Base-by-base conservation (phyloP, 2,888 invertebrate genomes). In the Ichneumon xanthorius region DNA sequence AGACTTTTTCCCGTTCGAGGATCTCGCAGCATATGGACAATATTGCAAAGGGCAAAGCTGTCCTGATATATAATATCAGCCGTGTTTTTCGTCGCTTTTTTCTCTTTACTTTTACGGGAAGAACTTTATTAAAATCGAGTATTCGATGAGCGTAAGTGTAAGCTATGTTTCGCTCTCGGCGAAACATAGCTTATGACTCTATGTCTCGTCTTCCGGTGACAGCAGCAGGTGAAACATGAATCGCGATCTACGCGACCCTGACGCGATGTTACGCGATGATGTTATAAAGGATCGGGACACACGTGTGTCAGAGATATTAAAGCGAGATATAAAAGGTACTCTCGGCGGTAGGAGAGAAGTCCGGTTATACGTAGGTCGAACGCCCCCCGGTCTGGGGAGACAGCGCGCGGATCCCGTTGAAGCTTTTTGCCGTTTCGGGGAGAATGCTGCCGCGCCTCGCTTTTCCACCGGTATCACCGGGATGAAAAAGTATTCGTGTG, bases 401-500 rank as follows among this genome's bases (percentile, higher is more conserved):
- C 61, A 30, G 26, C 30, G 70, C 75, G 40, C 55, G 78, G 82
- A 82, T 82, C 78, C 79, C 76, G 75, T 72, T 71, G 82, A 76
- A 80, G 58, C 76, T 73, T 82, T 85, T 85, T 85, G 79, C 65
- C 75, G 67, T n/a, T 53, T 75, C 81, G 68, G 2, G 50, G 70
- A 61, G 70, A 81, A 85, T 78, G 79, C 79, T 79, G 37, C 70
- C 77, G 33, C 58, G 68, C 55, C 45, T 45, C 61, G 71, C 76
- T 85, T 85, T 85, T 85, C 73, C 84, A 73, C 33, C 77, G 67
- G 65, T 79, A 70, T 65, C 71, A 33, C 40, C 37, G 72, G 61
- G 77, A 85, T 86, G 81, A 86, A 87, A 88, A 85, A 88, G 84
- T 85, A 87, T 88, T 91, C 91, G 89, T 88, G 88, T 90, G 90